A percentile compares a stretch with the other conserved stretches of the same genome.
These are phyloP conservation scores for Hemicentrotus pulcherrimus DNA, from an alignment of 35 echinoderm and acorn worm genomes.

Conservation along the genomic window DNA sequence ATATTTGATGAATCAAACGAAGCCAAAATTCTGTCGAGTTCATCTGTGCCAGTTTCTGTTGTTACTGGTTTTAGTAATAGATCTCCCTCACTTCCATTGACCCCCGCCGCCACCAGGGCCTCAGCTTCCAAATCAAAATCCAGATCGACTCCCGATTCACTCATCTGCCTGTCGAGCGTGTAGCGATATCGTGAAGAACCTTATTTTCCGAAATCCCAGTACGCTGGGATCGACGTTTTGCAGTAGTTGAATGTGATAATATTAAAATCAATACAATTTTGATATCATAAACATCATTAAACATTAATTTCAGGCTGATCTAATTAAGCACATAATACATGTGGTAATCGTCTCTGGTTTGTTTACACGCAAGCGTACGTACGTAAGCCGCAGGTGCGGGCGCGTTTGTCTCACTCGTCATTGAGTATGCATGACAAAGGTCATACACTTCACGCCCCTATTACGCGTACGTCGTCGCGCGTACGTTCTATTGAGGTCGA, in stretches of 20 bases:
- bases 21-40: conserved; percentile 32
- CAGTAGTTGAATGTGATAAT: not conserved
- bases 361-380: not conserved
- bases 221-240: not conserved
- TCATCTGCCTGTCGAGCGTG: not conserved
- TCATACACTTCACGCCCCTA: not conserved
- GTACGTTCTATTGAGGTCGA: not conserved
- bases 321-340: not conserved
- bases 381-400: not conserved
- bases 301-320: not conserved
- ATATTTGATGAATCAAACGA: conserved; percentile 29
- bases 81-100: not conserved
- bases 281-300: not conserved
- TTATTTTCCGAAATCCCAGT: not conserved
- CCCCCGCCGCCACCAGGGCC: not conserved
- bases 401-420: not conserved
- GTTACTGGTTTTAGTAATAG: not conserved
- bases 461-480: too few species aligned
- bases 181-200: not conserved
- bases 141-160: conserved; percentile 31
- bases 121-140: conserved; percentile 17
- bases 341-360: not conserved
- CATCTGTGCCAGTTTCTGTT: not conserved
- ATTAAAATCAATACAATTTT: not conserved
- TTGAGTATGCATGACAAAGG: not conserved